Evolutionary conservation across 2,797 vertebrate genomes (phyloP), one percentile per base, ranked within the genome.

Genomic region (Apogon talboti): DNA sequence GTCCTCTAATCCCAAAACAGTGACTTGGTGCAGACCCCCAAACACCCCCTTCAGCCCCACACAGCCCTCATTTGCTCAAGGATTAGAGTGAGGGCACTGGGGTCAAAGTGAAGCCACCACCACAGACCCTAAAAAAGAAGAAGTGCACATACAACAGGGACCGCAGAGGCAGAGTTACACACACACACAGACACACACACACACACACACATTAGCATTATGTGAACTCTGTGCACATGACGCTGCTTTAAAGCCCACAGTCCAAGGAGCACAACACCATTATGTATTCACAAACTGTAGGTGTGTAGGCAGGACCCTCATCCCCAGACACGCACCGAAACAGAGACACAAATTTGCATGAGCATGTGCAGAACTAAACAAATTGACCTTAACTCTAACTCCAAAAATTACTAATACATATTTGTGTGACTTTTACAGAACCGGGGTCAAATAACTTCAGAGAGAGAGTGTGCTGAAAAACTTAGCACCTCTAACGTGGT

Each of bases 81-180:
- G 92, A 94, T 95, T 94, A 92, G 84, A 93, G 91, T 28, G 81
- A 87, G 93, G 89, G 88, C 88, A 83, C 66, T 11, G 30, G 80
- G 90, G 92, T 91, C 86, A 86, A 76, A 74, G 81, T 56, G 71
- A 76, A 85, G 80, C 79, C 88, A 85, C 61, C 79, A 72, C 73
- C 63, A 81, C 77, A 84, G 86, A 84, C 78, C 82, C 82, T 59
- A 67, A 76, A 83, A 82, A 69, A 87, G 62, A 71, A 79, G 74
- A 82, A 79, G 80, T 48, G 63, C 82, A 78, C 77, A 77, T 76
- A 83, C 55, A 71, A 65, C 3, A 19, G 55, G 54, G 74, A 79
- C 54, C 58, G 55, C 54, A 46, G 62, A 53, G 60, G 54, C 66
- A 21, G 19, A 2, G 18, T 66, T 53, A 66, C 66, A 73, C 74